A percentile compares a stretch with the other conserved stretches of the same genome.
These are phyloP conservation scores for Microctonus brassicae DNA, from an alignment of 2,888 invertebrate species.

Conservation along the genomic window DNA sequence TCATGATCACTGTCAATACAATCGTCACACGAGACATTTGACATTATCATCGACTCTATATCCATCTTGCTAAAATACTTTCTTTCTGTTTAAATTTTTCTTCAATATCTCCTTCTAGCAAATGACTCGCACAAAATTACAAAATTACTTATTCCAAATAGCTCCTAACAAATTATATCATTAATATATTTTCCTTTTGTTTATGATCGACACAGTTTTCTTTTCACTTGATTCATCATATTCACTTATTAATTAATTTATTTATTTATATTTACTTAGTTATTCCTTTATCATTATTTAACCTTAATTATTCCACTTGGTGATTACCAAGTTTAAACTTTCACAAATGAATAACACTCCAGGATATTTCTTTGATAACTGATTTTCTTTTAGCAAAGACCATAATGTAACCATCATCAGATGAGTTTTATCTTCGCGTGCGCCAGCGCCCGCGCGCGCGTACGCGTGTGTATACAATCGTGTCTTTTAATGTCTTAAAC, in stretches of 20 bases:
- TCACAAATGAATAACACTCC: slow-evolving; percentile 20
- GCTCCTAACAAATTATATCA: background rate
- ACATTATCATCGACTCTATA: slow-evolving; percentile 58
- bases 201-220: no score
- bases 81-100: background rate
- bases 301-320: background rate
- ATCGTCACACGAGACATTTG: slow-evolving; percentile 65
- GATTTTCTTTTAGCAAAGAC: slow-evolving; percentile 45
- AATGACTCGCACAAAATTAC: background rate
- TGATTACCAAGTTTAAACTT: background rate
- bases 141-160: background rate
- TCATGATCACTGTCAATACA: slow-evolving; percentile 66
- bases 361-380: slow-evolving; percentile 47
- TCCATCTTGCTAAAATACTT: slow-evolving; percentile 48
- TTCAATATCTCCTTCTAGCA: no score
- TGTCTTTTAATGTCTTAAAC: slow-evolving; percentile 61
- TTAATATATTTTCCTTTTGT: background rate
- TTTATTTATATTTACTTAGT: no score
- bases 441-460: slow-evolving; percentile 21
- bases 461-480: background rate
- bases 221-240: no score
- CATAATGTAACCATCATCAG: slow-evolving; percentile 46
- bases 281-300: no score
- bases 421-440: slow-evolving; percentile 47
- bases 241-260: no score